phyloP scores from a whole-genome alignment of 2,888 invertebrate species.

The Oscheius sp. region DNA sequence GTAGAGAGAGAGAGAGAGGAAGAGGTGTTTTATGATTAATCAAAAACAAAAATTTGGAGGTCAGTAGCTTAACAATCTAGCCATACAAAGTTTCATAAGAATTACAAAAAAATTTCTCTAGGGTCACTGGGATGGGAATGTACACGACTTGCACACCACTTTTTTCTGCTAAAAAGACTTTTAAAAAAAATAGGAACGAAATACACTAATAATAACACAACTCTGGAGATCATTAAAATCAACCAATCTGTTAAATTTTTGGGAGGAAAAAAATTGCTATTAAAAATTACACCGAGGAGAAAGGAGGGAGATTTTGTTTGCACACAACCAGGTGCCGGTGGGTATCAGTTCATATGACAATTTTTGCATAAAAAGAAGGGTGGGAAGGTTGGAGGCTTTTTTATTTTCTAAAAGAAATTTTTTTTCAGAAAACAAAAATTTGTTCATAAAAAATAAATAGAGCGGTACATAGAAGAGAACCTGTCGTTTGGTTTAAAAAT shows the following conservation, averaged over 20 bases:
- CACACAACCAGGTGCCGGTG: neutral
- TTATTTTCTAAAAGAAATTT: too few species aligned
- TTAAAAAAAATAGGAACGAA: neutral
- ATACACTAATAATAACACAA: neutral
- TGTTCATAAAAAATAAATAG: constrained; percentile 17
- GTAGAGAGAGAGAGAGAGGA: neutral
- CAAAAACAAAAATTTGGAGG: neutral
- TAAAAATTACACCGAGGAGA: neutral
- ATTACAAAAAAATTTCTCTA: neutral
- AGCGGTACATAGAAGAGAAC: constrained; percentile 15
- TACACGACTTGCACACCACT: constrained; percentile 6
- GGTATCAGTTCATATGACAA: constrained; percentile 12
- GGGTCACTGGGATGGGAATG: constrained; percentile 23
- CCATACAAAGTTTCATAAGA: too few species aligned
- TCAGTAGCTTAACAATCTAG: too few species aligned
- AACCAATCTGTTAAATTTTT: constrained; percentile 7
- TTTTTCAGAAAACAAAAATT: neutral
- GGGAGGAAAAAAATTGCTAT: neutral
- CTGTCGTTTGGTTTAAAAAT: constrained; percentile 1
- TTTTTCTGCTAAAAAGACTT: neutral
- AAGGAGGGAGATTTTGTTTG: constrained; percentile 1
- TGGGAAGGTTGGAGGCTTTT: neutral
- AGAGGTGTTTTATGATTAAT: neutral
- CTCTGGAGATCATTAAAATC: neutral
- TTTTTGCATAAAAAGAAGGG: constrained; percentile 14